phyloP scores from a whole-genome alignment of 2,113 vertebrate species.

The Anser cygnoides region DNA sequence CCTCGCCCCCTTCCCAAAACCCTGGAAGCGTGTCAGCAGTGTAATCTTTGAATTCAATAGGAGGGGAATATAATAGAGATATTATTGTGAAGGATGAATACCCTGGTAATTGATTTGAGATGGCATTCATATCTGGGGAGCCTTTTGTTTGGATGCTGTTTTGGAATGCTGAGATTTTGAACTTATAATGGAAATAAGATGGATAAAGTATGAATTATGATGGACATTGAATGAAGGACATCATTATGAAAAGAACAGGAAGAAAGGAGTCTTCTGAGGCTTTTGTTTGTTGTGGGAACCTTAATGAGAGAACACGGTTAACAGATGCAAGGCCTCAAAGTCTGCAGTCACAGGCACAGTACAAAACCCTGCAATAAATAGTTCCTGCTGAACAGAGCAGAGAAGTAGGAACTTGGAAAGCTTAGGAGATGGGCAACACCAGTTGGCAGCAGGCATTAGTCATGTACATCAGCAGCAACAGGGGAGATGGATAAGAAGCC shows the following conservation, averaged over 20 bases:
- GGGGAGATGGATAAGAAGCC: neutral
- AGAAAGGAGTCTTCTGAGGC: conserved; percentile 45
- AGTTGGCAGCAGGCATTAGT: neutral
- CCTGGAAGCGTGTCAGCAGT: neutral
- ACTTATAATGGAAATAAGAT: conserved; percentile 43
- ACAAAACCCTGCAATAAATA: conserved; percentile 8
- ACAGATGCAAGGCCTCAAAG: conserved; percentile 40
- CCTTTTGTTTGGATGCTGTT: conserved; percentile 50
- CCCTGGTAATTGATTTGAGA: conserved; percentile 54
- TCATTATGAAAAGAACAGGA: conserved; percentile 38
- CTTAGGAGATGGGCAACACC: neutral
- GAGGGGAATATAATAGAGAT: conserved; percentile 34
- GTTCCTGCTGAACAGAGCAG: neutral
- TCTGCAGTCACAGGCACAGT: neutral
- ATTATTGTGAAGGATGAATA: conserved; percentile 50
- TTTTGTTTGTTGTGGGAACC: conserved; percentile 51
- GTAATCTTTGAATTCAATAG: conserved; percentile 32
- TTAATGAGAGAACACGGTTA: conserved; percentile 52
- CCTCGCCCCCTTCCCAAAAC: neutral
- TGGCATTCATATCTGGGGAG: conserved; percentile 44
- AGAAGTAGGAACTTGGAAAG: neutral
- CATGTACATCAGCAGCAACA: neutral
- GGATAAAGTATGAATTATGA: conserved; percentile 22
- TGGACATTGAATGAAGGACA: conserved; percentile 37
- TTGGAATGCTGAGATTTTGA: conserved; percentile 52